phyloP scores from a whole-genome alignment of 2,888 invertebrate species.

The Cyclophora albipunctata region DNA sequence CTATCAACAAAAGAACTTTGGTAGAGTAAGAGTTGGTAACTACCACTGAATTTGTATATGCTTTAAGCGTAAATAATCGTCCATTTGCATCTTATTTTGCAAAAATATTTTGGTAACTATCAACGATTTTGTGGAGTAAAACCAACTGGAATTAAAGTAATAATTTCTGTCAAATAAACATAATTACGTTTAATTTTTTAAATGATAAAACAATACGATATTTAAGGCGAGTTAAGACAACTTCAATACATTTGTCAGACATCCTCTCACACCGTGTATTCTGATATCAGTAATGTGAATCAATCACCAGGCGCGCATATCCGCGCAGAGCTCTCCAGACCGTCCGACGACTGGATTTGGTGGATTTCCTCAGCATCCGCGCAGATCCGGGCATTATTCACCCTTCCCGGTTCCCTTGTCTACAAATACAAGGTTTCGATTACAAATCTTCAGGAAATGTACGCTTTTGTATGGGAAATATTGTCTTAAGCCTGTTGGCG shows the following conservation, averaged over 20 bases:
- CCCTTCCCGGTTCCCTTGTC: constrained; percentile 45
- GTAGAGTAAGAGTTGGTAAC: too few relatives aligned
- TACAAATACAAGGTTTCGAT: constrained; percentile 29
- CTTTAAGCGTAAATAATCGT: too few relatives aligned
- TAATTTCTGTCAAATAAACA: too few relatives aligned
- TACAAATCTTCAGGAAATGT: constrained; percentile 33
- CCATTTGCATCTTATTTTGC: too few relatives aligned
- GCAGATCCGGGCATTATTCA: constrained; percentile 53
- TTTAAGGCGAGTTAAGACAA: constrained; percentile 6
- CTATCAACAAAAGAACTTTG: too few relatives aligned
- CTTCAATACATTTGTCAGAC: too few relatives aligned
- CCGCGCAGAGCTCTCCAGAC: constrained; percentile 30
- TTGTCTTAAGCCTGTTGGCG: not conserved
- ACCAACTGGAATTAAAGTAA: too few relatives aligned
- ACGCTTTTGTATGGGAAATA: constrained; percentile 20
- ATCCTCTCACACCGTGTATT: too few relatives aligned
- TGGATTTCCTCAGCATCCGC: constrained; percentile 54
- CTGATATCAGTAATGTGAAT: constrained; percentile 11
- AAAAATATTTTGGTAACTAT: too few relatives aligned
- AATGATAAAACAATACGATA: not conserved
- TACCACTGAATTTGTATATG: too few relatives aligned
- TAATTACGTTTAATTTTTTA: not conserved
- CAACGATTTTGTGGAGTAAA: too few relatives aligned
- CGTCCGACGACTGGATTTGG: constrained; percentile 41
- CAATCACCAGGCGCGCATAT: constrained; percentile 31